phyloP scores from a whole-genome alignment of 2,113 vertebrate genomes.

The Albula goreensis region DNA sequence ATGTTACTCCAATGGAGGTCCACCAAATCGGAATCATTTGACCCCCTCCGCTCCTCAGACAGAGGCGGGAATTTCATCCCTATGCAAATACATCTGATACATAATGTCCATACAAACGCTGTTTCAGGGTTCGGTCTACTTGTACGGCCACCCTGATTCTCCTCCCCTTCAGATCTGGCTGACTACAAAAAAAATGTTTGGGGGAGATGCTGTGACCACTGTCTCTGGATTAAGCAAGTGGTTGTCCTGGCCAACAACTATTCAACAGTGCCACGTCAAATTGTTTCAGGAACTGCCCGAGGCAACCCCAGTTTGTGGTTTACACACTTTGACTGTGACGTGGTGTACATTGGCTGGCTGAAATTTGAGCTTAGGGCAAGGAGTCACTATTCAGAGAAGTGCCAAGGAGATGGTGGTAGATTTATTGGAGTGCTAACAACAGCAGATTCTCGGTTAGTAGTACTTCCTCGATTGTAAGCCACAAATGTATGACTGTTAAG shows the following conservation, averaged over 20 bases:
- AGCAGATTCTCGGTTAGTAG: background rate
- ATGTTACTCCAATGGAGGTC: background rate
- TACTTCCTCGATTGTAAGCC: background rate
- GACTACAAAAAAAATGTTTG: background rate
- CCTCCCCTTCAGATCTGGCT: background rate
- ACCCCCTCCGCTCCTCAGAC: background rate
- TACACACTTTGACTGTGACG: background rate
- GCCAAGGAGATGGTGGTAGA: background rate
- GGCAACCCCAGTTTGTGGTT: background rate
- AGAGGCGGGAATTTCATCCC: background rate
- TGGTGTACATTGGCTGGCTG: background rate
- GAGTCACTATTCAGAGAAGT: background rate
- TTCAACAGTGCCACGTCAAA: no score
- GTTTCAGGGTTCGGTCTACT: background rate
- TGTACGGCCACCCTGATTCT: background rate
- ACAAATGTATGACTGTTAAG: background rate
- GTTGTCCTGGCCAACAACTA: background rate
- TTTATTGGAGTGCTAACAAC: background rate
- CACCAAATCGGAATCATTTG: background rate
- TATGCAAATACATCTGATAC: background rate
- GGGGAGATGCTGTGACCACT: background rate
- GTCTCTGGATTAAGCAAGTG: background rate
- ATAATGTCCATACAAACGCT: background rate
- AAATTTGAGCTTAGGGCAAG: background rate
- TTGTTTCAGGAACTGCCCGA: background rate